A percentile compares a stretch with the other conserved stretches of the same genome.
phyloP scores from a whole-genome alignment of 30 jellyfish, hydroid and myxozoan genomes.

The Aurelia aurita complex sp. Pacific region DNA sequence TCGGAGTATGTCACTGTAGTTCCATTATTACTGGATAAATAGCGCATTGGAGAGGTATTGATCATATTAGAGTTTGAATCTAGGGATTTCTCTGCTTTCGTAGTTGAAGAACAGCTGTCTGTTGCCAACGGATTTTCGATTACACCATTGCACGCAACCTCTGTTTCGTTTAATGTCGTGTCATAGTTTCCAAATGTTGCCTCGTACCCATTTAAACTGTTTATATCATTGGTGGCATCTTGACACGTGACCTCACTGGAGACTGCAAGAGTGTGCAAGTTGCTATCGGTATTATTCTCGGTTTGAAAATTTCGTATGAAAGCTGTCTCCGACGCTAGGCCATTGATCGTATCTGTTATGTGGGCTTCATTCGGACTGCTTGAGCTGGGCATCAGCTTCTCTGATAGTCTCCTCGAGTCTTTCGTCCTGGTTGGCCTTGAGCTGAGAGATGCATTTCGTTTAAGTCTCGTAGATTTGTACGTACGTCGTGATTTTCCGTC shows the following conservation, averaged over 20 bases:
- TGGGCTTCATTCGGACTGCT: neutral
- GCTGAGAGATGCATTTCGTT: constrained; percentile 12
- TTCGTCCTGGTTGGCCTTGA: neutral
- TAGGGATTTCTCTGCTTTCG: neutral
- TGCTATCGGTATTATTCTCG: neutral
- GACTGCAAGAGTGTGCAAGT: too few relatives aligned
- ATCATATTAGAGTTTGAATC: constrained; percentile 15
- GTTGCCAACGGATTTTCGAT: neutral
- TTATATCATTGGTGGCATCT: neutral
- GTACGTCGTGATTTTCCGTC: constrained; percentile 7
- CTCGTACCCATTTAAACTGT: neutral
- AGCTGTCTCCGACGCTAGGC: constrained; percentile 1
- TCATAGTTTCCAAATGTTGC: too few relatives aligned
- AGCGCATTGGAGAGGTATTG: neutral
- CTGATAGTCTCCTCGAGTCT: constrained; percentile 3
- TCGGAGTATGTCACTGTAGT: neutral
- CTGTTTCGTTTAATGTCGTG: too few relatives aligned
- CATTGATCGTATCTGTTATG: neutral
- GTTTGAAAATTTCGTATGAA: neutral
- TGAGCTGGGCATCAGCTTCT: neutral
- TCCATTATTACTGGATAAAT: neutral
- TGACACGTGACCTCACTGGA: too few relatives aligned
- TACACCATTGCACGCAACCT: neutral
- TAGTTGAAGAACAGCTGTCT: neutral
- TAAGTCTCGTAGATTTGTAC: neutral